Evolutionary conservation across 1,140 invertebrate genomes (phyloP), one percentile per base, ranked within the genome.

Genomic region (Popillia japonica): DNA sequence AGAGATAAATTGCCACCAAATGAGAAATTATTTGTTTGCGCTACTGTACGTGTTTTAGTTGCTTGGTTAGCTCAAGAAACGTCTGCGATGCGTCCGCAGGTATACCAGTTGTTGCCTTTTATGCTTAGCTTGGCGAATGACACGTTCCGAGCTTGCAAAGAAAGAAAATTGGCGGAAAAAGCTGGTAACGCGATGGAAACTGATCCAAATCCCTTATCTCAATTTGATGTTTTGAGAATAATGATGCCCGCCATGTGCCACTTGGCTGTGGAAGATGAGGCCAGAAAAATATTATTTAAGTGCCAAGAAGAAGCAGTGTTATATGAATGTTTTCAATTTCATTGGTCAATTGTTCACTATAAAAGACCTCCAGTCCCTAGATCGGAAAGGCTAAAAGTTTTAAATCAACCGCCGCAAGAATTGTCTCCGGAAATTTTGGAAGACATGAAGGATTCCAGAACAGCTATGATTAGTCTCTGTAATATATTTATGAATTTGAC

Each of bases 401-500:
- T 91, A 82, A 93, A 91, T 80, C 91, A 94, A 83, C 93, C 93
- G 1, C 92, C 92, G 83, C 93, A 92, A 68, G 92, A 94, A 81
- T 84, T 94, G 48, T 93, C 93, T 48, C 90, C 92, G 0, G 89
- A 92, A 82, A 85, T 94, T 72, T 85, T 94, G 75, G 94, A 94
- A 82, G 92, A 95, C 80, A 95, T 95, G 92, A 93, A 93, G 82
- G 93, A 95, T 84, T 95, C 94, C 0, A 90, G 94, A 76, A 88
- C 90, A 7, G 94, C 95, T 0, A 94, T 98, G 89, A 92, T 95
- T 22, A 95, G 95, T 76, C 90, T 96, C 2, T 97, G 96, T 86
- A 97, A 97, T 82, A 93, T 97, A 64, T 92, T 98, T 59, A 96
- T 98, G 94, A 98, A 98, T 83, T 90, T 98, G 0, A 94, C 94